phyloP scores from a whole-genome alignment of 2,113 vertebrate genomes.

The Phylloscopus trochilus region DNA sequence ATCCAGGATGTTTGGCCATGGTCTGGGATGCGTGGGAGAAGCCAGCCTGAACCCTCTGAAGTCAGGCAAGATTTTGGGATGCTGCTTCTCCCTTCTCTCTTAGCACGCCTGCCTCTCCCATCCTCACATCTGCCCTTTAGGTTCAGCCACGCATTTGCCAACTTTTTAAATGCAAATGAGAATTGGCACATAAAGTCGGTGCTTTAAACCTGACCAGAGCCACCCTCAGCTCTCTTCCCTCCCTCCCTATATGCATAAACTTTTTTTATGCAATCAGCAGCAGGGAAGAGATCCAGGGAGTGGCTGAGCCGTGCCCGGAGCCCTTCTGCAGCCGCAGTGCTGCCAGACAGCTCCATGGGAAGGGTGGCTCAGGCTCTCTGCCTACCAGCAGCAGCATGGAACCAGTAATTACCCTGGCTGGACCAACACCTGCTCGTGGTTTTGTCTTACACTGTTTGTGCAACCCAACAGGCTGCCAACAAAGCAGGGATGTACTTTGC shows the following conservation, averaged over 20 bases:
- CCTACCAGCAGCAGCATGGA: constrained; percentile 13
- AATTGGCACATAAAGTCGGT: neutral
- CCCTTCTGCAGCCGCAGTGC: neutral
- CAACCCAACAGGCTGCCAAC: constrained; percentile 22
- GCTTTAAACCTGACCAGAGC: neutral
- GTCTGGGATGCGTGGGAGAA: neutral
- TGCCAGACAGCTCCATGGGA: neutral
- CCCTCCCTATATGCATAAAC: neutral
- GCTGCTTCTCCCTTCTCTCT: neutral
- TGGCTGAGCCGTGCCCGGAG: neutral
- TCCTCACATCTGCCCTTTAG: neutral
- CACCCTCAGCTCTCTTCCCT: neutral
- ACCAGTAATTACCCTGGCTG: constrained; percentile 39
- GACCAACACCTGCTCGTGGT: constrained; percentile 53
- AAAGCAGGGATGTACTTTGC: constrained; percentile 5
- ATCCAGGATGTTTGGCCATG: neutral
- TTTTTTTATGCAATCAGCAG: neutral
- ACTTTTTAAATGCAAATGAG: neutral
- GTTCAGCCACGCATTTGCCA: neutral
- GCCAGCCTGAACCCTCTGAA: neutral
- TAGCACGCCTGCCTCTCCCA: neutral
- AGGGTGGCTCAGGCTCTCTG: constrained; percentile 8
- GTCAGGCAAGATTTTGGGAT: neutral
- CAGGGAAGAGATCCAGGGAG: neutral
- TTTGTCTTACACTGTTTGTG: constrained; percentile 50